Conservation (phyloP, 2,113 vertebrate genomes). For the Eurystomus gularis region DNA sequence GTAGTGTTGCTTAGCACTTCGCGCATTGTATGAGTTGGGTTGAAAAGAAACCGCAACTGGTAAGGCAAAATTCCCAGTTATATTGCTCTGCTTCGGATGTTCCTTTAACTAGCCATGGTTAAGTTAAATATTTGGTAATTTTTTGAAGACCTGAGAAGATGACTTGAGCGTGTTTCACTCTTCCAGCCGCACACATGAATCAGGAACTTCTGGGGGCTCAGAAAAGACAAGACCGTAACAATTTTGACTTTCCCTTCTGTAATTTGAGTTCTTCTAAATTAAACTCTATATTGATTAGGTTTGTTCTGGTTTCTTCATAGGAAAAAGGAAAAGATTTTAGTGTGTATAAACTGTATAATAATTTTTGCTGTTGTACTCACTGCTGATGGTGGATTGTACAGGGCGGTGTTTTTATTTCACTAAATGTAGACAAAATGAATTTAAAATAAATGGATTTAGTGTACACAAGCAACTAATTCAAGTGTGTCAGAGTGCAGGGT, state of each 20-base stretch:
- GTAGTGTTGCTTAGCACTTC: slow-evolving; percentile 83
- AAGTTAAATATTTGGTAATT: slow-evolving; percentile 75
- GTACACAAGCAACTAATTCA: slow-evolving; percentile 75
- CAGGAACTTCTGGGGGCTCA: slow-evolving; percentile 76
- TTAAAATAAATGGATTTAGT: slow-evolving; percentile 82
- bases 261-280: slow-evolving; percentile 79
- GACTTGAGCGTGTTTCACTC: slow-evolving; percentile 80
- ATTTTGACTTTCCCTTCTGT: slow-evolving; percentile 77
- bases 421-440: slow-evolving; percentile 92
- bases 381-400: slow-evolving; percentile 97
- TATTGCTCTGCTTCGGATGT: slow-evolving; percentile 73
- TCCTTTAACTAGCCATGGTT: slow-evolving; percentile 73
- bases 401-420: slow-evolving; percentile 97
- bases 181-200: slow-evolving; percentile 65
- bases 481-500: slow-evolving; percentile 79
- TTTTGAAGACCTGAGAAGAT: slow-evolving; percentile 72
- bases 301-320: slow-evolving; percentile 82
- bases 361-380: slow-evolving; percentile 94
- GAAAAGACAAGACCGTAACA: slow-evolving; percentile 39
- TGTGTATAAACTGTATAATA: slow-evolving; percentile 99
- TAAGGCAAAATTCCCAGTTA: slow-evolving; percentile 65
- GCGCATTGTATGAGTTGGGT: slow-evolving; percentile 79
- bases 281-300: slow-evolving; percentile 78
- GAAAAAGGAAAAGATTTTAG: slow-evolving; percentile 83
- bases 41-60: slow-evolving; percentile 65